A percentile compares a stretch with the other conserved stretches of the same genome.
These are phyloP conservation scores for Acleris laterana DNA, from an alignment of 2,888 invertebrate species.

Conservation along the genomic window DNA sequence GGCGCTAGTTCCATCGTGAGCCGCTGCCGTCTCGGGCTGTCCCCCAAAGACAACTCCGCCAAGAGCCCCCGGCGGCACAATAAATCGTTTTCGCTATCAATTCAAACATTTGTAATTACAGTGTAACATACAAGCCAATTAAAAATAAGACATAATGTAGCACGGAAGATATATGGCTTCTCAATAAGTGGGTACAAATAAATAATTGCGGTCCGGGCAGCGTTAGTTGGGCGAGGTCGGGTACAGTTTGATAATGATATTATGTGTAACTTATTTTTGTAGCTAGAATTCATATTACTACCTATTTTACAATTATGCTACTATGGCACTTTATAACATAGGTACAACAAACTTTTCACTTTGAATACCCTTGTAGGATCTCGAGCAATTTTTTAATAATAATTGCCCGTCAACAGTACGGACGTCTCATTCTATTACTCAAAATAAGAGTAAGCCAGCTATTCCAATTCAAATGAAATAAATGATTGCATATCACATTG, in stretches of 20 bases:
- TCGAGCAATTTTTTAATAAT: no score
- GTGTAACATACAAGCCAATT: constrained; percentile 37
- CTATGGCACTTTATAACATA: no score
- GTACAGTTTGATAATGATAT: constrained; percentile 17
- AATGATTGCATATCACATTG: no score
- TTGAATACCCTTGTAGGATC: no score
- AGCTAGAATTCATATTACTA: no score
- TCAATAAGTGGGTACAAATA: constrained; percentile 41
- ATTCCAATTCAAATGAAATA: no score
- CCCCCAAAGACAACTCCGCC: background rate
- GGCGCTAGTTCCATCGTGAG: background rate
- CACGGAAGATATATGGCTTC: constrained; percentile 53
- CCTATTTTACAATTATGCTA: no score
- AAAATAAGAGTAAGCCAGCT: no score
- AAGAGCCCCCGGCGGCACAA: constrained; percentile 20
- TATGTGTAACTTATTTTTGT: no score
- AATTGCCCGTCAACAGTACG: no score
- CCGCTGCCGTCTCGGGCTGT: constrained; percentile 11
- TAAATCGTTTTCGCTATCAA: constrained; percentile 37
- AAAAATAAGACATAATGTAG: constrained; percentile 40
- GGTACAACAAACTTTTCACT: no score
- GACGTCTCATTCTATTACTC: no score
- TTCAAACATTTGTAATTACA: constrained; percentile 37
- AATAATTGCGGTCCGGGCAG: constrained; percentile 45
- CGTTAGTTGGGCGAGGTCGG: constrained; percentile 53